phyloP scores from a whole-genome alignment of 2,888 invertebrate species.

The Lasioglossum morio region DNA sequence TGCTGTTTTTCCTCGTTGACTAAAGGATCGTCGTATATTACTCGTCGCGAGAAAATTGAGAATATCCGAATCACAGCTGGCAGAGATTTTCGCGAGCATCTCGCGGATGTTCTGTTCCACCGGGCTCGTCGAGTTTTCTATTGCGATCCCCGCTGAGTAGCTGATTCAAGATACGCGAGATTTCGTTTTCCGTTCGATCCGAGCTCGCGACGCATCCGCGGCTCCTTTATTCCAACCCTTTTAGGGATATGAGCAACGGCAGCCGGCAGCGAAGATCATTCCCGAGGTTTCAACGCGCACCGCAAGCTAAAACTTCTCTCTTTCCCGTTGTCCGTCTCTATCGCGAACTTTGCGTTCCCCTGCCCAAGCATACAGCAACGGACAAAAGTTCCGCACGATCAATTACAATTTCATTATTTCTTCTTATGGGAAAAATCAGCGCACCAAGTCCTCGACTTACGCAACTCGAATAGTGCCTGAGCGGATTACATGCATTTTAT shows the following conservation, averaged over 20 bases:
- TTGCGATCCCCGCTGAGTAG: background rate
- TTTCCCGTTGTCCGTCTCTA: background rate
- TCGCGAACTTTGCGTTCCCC: constrained; percentile 3
- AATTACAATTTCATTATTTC: background rate
- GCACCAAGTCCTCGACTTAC: too few relatives aligned
- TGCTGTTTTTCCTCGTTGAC: background rate
- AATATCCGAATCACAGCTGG: constrained; percentile 11
- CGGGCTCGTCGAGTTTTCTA: background rate
- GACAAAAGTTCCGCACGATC: background rate
- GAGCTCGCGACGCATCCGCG: background rate
- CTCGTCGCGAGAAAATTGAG: constrained; percentile 6
- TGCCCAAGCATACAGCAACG: background rate
- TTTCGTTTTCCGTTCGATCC: background rate
- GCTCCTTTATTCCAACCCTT: constrained; percentile 23
- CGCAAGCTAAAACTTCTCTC: constrained; percentile 10
- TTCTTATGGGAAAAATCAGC: background rate
- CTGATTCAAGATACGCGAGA: background rate
- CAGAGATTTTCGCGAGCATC: background rate
- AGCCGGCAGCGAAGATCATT: constrained; percentile 22
- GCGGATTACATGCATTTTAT: background rate
- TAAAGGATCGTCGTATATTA: background rate
- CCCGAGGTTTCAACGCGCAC: background rate
- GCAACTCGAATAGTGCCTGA: too few relatives aligned
- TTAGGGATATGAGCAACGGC: constrained; percentile 21
- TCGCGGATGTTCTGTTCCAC: too few relatives aligned